Evolutionary conservation across 2,797 vertebrate species (phyloP).

Genomic region (Australoheros facetus): DNA sequence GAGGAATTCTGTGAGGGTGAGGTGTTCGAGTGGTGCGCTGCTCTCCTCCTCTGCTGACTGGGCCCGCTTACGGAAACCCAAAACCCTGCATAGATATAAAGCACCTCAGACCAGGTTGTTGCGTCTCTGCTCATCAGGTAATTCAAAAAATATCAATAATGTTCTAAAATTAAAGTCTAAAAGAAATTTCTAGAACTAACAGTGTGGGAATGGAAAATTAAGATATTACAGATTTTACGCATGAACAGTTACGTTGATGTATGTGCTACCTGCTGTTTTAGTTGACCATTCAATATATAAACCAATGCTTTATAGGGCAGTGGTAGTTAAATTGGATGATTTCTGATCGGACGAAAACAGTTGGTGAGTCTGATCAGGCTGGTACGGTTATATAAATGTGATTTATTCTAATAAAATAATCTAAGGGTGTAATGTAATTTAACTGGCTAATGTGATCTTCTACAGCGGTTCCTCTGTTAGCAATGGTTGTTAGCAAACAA

Average conservation of each 20-base stretch:
- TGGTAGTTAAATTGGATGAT: neutral
- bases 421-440: neutral
- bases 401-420: constrained; percentile 16
- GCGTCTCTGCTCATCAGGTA: constrained; percentile 16
- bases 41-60: constrained; percentile 83
- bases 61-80: constrained; percentile 85
- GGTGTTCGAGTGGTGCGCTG: constrained; percentile 79
- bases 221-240: constrained; percentile 1
- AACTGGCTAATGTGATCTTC: constrained; percentile 7
- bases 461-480: constrained; percentile 56
- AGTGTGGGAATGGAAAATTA: neutral
- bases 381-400: constrained; percentile 14
- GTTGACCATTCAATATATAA: neutral
- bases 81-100: constrained; percentile 80
- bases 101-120: constrained; percentile 69
- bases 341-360: constrained; percentile 18
- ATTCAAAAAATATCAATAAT: constrained; percentile 32
- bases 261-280: constrained; percentile 9
- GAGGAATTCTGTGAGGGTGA: constrained; percentile 85
- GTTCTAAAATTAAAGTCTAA: neutral
- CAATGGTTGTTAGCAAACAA: constrained; percentile 48
- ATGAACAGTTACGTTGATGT: neutral
- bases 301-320: neutral
- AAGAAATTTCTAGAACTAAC: neutral
- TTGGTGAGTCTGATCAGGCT: neutral